Base-by-base conservation (phyloP, 2,113 vertebrate genomes). In the Cyanoramphus novaezelandiae region DNA sequence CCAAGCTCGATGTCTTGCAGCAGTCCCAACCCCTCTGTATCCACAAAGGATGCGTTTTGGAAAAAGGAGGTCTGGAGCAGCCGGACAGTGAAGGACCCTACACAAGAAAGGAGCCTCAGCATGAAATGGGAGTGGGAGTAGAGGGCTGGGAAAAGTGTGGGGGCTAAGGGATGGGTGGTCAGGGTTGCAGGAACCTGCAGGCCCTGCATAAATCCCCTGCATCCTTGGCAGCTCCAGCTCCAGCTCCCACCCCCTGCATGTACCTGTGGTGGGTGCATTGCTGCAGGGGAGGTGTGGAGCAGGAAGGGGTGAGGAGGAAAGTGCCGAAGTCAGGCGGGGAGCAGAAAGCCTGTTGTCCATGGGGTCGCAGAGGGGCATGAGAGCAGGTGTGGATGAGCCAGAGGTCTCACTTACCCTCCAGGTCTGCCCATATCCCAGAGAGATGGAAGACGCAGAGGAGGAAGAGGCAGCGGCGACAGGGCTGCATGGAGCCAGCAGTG, bases 31-130 rank as follows among this genome's bases (percentile, higher is more conserved):
- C 84, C 81, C 37, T 91, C 92, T 0, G 8, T 87, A 4, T 86
- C 64, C 27, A 14, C 82, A 0, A 35, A 84, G 1, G 78, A 78
- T 6, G 11, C 52, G 8, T 96, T 96, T 47, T 96, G 60, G 74
- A 93, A 96, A 50, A 14, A 35, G 20, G 84, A 62, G 21, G 88
- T 93, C 55, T 91, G 94, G 27, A 96, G 78, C 59, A 96, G 46
- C 8, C 11, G 68, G 11, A 94, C 0, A 25, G 81, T 81, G 72
- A 83, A 13, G 29, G 23, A 8, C 11, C 19, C 93, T 96, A 17
- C 17, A 17, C 2, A 21, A 92, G 29, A 82, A 3, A 83, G 16
- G 13, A 9, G 4, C 37, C 3, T 7, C 23, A 86, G 10, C 21
- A 33, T 13, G 17, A 80, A 52, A 47, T 17, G 8, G 14, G n/a